Base-by-base conservation (phyloP, 1,140 invertebrate species). In the Conus ventricosus region DNA sequence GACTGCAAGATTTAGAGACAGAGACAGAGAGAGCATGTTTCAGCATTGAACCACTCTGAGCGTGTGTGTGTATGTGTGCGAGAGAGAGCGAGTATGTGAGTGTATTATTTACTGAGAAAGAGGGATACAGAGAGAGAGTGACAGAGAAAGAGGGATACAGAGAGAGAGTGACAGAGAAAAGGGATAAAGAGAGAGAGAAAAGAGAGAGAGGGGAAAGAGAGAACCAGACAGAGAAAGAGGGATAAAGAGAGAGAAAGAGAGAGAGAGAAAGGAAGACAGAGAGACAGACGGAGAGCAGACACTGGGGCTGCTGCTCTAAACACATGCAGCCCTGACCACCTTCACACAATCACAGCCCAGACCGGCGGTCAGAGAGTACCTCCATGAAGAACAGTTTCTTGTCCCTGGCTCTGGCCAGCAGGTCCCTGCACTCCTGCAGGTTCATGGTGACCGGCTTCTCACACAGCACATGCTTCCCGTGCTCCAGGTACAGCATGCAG, bases 381-480 rank as follows among this genome's bases (percentile, higher is more conserved):
- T 98, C 97, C 97, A 98, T 98, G 0, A 98, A 92, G 92, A 98
- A 98, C 0, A 97, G 92, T 8, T 97, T 95, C 27, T 95, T 95
- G 71, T 93, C 88, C 96, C 91, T 89, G 4, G 95, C 94, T 23
- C 91, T 88, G 55, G 89, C 88, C 51, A 94, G 87, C 0, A 95
- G 57, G 84, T 91, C 90, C 89, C 93, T 89, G 13, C 81, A 54
- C 51, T 94, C 93, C 89, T 97, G 96, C 25, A 95, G 92, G 92
- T 97, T 98, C 93, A 98, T 93, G 27, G 97, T 97, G 76, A 98
- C 93, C 0, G 97, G 97, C 94, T 98, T 98, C 93, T 98, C 98
- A 92, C 97, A 97, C 3, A 98, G 94, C 6, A 98, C 97, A 90
- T 97, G 96, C 94, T 98, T 98, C 2, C 97, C 97, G 91, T 96